Evolutionary conservation across 1,140 invertebrate genomes (phyloP), one percentile per base, ranked within the genome.

Genomic region (Rhopalosiphum maidis): DNA sequence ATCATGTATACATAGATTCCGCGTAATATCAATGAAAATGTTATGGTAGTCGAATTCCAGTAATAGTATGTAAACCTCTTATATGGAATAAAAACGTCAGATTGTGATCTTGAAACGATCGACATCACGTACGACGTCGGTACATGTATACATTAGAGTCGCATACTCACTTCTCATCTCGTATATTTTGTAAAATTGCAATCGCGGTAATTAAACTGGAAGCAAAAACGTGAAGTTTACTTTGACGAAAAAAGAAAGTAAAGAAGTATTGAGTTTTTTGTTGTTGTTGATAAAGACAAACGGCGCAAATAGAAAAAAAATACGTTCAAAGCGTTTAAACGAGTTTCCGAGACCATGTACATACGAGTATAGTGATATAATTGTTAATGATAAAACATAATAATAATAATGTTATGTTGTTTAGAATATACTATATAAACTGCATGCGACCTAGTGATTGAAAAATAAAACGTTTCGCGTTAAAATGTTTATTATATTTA

Each of bases 381-480:
- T 77, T 77, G 60, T n/a, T 77, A n/a, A 77, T 77, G 60, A n/a
- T 77, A n/a, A 77, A 77, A 77, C n/a, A 77, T n/a, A n/a, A 77
- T 77, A 77, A 77, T 77, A 77, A 77, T 77, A 77, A 77, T 77
- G 1, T 77, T 60, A 18, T 77, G 15, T 77, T 77, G 60, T 21
- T 77, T 77, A 77, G 30, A 77, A 77, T 77, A 77, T n/a, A 77
- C n/a, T 77, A 77, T n/a, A 51, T n/a, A 51, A 51, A 51, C 15
- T 51, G n/a, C 30, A 18, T 23, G 30, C 15, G 60, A 77, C n/a
- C 30, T 18, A 77, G 30, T 77, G 41, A 86, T 86, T 86, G 43
- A 86, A 88, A 88, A 51, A 88, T 51, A 88, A 88, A 48, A 48
- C 86, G 46, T 88, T 88, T 48, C 46, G 18, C 46, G 86, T 87